Percentiles rank a stretch among this genome's conserved stretches.
Evolutionary conservation across 23 tunicate species (phyloP).

Genomic region (Ascidia mentula): DNA sequence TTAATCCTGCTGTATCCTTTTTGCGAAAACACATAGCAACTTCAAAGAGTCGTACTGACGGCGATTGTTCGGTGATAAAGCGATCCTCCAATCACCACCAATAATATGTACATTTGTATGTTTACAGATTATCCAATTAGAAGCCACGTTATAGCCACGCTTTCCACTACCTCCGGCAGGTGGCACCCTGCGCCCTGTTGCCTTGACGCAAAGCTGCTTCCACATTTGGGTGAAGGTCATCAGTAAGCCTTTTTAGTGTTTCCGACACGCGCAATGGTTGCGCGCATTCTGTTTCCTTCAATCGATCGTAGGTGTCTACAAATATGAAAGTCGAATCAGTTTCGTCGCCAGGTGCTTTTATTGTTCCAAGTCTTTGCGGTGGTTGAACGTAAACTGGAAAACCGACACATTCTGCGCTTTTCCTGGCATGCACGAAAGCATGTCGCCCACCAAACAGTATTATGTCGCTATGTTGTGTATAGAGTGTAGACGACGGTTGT

Average conservation of each 20-base stretch:
- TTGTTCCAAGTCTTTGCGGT: neutral
- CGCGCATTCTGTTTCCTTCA: neutral
- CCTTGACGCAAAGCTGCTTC: neutral
- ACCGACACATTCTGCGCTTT: too few species aligned
- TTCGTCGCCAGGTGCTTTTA: neutral
- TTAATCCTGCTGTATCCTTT: too few species aligned
- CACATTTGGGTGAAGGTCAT: too few species aligned
- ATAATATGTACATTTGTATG: too few species aligned
- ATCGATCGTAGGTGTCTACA: constrained; percentile 1
- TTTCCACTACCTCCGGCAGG: neutral
- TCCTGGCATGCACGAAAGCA: neutral
- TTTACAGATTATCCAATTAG: too few species aligned
- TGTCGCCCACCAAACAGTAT: neutral
- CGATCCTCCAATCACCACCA: too few species aligned
- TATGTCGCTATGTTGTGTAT: neutral
- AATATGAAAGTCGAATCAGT: neutral
- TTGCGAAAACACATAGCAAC: too few species aligned
- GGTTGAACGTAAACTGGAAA: neutral
- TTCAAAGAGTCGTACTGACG: too few species aligned
- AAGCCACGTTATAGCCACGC: too few species aligned
- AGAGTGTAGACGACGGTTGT: neutral
- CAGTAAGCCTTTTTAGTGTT: too few species aligned
- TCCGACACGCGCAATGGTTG: neutral
- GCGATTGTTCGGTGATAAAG: too few species aligned
- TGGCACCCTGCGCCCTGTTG: neutral